Percentiles rank a stretch among this genome's conserved stretches.
These are phyloP conservation scores for Drosophila tsacasi DNA, from an alignment of 1,140 invertebrate species.

Conservation along the genomic window DNA sequence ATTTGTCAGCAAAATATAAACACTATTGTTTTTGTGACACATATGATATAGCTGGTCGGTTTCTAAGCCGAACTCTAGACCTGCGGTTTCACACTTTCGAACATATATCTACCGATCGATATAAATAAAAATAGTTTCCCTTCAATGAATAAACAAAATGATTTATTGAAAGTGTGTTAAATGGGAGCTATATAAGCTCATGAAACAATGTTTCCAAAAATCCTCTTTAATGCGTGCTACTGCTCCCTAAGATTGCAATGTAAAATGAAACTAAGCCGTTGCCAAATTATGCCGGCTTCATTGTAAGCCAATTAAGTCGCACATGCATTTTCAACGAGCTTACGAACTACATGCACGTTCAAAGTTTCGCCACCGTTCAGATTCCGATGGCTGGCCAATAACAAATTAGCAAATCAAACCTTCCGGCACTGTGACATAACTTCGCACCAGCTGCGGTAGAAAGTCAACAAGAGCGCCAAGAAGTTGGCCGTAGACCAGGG, in stretches of 20 bases:
- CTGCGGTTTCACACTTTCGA: background rate
- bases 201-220: background rate
- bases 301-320: slow-evolving; percentile 37
- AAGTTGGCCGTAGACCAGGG: slow-evolving; percentile 50
- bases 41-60: too few species aligned
- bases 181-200: background rate
- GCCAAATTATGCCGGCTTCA: slow-evolving; percentile 5
- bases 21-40: too few species aligned
- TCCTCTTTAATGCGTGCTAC: background rate
- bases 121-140: background rate
- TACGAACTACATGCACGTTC: slow-evolving; percentile 5
- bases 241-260: background rate
- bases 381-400: slow-evolving; percentile 55
- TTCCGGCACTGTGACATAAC: slow-evolving; percentile 60
- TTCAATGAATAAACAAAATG: background rate
- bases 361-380: slow-evolving; percentile 25
- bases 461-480: slow-evolving; percentile 64
- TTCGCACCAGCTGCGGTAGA: slow-evolving; percentile 71
- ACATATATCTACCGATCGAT: background rate
- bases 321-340: slow-evolving; percentile 26
- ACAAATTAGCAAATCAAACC: slow-evolving; percentile 76
- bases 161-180: background rate
- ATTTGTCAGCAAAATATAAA: too few species aligned
- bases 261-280: slow-evolving; percentile 4
- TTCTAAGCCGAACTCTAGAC: too few species aligned